These are phyloP conservation scores for Salpingus planirostris DNA, from an alignment of 2,888 invertebrate genomes.

Conservation along the genomic window DNA sequence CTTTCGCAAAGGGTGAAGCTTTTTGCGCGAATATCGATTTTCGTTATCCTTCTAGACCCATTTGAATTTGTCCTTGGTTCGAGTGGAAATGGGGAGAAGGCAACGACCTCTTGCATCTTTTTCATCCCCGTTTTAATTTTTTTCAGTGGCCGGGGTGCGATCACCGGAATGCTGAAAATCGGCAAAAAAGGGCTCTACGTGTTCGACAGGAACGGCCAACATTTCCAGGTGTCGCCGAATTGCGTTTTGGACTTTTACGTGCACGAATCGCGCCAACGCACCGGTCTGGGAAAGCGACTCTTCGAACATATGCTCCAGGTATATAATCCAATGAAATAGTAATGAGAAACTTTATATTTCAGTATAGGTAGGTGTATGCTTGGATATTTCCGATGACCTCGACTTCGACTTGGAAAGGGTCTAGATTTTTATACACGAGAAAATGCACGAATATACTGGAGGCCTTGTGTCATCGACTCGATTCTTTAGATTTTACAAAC, in stretches of 20 bases:
- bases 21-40: no score
- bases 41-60: no score
- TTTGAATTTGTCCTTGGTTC: no score
- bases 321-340: no score
- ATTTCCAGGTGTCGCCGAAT: conserved; percentile 71
- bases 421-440: no score
- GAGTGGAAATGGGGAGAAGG: no score
- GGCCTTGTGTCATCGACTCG: no score
- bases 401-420: conserved; percentile 18
- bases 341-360: no score
- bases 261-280: conserved; percentile 72
- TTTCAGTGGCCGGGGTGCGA: conserved; percentile 54
- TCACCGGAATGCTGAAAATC: conserved; percentile 84
- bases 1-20: no score
- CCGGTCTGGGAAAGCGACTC: conserved; percentile 73
- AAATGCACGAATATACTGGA: no score
- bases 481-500: no score
- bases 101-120: neutral
- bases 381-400: no score
- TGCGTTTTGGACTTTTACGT: conserved; percentile 94
- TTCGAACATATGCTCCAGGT: conserved; percentile 86
- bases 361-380: conserved; percentile 6
- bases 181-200: conserved; percentile 86
- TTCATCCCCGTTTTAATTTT: conserved; percentile 1
- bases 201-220: conserved; percentile 59